Base-by-base conservation (phyloP, 1,140 invertebrate species). In the Trichonephila clavata region DNA sequence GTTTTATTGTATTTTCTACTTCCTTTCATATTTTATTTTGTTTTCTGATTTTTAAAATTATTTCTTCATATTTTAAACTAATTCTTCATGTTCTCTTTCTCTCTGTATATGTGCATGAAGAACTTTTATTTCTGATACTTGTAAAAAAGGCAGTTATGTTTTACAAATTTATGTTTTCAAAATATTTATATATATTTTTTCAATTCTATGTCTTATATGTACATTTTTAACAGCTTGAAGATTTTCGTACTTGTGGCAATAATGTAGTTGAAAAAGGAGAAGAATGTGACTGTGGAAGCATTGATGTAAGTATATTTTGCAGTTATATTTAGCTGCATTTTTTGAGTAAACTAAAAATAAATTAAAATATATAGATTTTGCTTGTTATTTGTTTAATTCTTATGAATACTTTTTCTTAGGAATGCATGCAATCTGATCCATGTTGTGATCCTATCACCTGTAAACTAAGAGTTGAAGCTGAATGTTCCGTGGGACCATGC, bases 361-460 rank as follows among this genome's bases (percentile, higher is more conserved):
- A 3, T 50, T 50, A 43, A 43, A 43, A 43, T 10, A 0, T 7
- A 0, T 50, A 0, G 7, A 50, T 50, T 50, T 50, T 50, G 7
- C 10, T 50, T 50, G 6, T 10, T 50, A 50, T 50, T 50, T 50
- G 5, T 43, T 2, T 43, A 50, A 10, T 7, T 50, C 50, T 50
- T 57, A 4, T 83, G 14, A n/a, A 14, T 16, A 83, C n/a, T 43
- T 97, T 97, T 68, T 97, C 98, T 94, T 97, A 98, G 93, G 98
- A 99, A 94, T 99, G 99, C 96, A 96, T 97, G 39, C 96, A 97
- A 90, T 96, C 96, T 63, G 98, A 99, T 96, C 98, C 98, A 2
- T 99, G 99, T 96, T 99, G 99, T 96, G 98, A 99, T 96, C 98
- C 98, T 87, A 97, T 98, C 95, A 99, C 98, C 27, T 99, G 99